These are phyloP conservation scores for Sebastes wilsoni DNA, from an alignment of 2,797 vertebrate species.

Conservation along the genomic window DNA sequence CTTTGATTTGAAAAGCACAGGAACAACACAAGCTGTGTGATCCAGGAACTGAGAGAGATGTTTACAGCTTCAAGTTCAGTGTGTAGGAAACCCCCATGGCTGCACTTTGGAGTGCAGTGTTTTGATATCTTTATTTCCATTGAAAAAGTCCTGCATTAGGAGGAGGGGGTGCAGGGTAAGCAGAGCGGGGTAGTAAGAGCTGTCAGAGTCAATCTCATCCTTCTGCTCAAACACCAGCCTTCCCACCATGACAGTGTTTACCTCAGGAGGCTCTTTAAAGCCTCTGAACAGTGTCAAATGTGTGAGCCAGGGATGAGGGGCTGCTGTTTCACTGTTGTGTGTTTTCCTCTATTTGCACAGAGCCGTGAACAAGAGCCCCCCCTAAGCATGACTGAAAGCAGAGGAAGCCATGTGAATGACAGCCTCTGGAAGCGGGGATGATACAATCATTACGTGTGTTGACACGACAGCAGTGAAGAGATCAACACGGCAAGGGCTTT, in stretches of 20 bases:
- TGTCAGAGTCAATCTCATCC: constrained; percentile 44
- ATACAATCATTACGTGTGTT: constrained; percentile 54
- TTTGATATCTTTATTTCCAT: constrained; percentile 48
- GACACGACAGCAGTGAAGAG: constrained; percentile 50
- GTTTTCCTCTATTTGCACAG: constrained; percentile 38
- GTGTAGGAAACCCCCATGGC: constrained; percentile 24
- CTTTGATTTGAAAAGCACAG: constrained; percentile 33
- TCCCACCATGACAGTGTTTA: constrained; percentile 48
- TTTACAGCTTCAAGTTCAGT: constrained; percentile 19
- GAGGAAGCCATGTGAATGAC: constrained; percentile 42
- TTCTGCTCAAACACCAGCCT: constrained; percentile 26
- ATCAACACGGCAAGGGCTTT: constrained; percentile 38
- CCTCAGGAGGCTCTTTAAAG: constrained; percentile 52
- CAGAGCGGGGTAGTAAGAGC: not conserved
- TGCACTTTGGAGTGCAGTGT: constrained; percentile 30
- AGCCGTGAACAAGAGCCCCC: constrained; percentile 32
- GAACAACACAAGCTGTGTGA: constrained; percentile 21
- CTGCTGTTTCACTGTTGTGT: constrained; percentile 19
- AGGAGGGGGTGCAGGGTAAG: not conserved
- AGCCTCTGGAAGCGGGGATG: constrained; percentile 40
- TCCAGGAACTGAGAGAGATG: constrained; percentile 40
- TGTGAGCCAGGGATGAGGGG: constrained; percentile 23
- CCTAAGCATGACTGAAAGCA: constrained; percentile 5
- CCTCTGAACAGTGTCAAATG: constrained; percentile 44
- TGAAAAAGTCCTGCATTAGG: constrained; percentile 16